These are phyloP conservation scores for Hermatobates lingyangjiaoensis DNA, from an alignment of 1,140 invertebrate genomes.

Conservation along the genomic window DNA sequence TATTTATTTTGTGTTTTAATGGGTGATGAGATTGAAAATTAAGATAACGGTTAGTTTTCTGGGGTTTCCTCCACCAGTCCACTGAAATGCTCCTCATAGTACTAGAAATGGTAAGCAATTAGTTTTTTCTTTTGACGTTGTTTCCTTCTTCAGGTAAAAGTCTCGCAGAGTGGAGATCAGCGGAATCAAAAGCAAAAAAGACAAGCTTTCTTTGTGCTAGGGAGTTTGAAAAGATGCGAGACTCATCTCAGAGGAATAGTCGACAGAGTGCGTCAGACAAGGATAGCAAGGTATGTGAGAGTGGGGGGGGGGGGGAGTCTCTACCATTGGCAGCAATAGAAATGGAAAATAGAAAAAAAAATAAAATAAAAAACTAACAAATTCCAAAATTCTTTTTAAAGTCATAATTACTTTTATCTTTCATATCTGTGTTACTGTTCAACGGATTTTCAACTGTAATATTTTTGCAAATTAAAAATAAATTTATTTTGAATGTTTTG, in stretches of 20 bases:
- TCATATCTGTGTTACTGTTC: background rate
- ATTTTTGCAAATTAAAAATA: too few species aligned
- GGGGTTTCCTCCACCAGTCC: too few species aligned
- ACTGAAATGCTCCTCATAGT: too few species aligned
- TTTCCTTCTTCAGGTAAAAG: slow-evolving; percentile 32
- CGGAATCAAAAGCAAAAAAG: slow-evolving; percentile 71
- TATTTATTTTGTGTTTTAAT: too few species aligned
- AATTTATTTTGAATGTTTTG: too few species aligned
- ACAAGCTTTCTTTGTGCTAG: slow-evolving; percentile 60
- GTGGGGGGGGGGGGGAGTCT: background rate
- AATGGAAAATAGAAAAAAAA: too few species aligned
- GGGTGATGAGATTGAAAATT: too few species aligned
- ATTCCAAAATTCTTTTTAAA: too few species aligned
- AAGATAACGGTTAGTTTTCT: too few species aligned
- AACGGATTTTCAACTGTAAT: background rate
- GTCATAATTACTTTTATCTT: too few species aligned
- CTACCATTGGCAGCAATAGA: background rate
- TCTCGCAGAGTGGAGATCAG: slow-evolving; percentile 62
- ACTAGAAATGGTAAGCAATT: too few species aligned
- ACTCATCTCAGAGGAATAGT: slow-evolving; percentile 25
- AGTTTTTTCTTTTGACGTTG: background rate
- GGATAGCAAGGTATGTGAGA: background rate
- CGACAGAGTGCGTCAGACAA: slow-evolving; percentile 12
- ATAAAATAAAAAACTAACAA: too few species aligned
- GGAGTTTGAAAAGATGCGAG: slow-evolving; percentile 76